Percentiles rank a stretch among this genome's conserved stretches.
These are phyloP conservation scores for Melanotus villosus DNA, from an alignment of 2,888 invertebrate genomes.

Conservation along the genomic window DNA sequence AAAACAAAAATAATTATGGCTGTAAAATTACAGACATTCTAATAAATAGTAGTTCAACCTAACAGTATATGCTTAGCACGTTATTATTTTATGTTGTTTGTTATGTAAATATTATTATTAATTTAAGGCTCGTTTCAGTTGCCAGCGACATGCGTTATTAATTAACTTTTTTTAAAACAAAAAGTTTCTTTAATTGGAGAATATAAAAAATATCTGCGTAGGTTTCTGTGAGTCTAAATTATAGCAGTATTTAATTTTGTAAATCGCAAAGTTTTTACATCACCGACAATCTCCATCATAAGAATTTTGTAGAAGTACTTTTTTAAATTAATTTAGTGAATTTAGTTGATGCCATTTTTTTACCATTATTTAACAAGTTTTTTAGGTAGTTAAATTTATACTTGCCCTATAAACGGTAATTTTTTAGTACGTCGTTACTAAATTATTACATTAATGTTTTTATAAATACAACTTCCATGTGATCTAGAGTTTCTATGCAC, in stretches of 20 bases:
- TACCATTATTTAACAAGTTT: not conserved
- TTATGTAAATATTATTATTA: too few species aligned
- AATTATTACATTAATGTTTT: not conserved
- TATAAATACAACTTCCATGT: slow-evolving; percentile 1
- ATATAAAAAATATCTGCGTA: too few species aligned
- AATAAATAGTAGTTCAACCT: too few species aligned
- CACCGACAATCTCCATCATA: not conserved
- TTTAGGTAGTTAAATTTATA: not conserved
- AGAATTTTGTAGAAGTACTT: not conserved
- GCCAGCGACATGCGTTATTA: too few species aligned
- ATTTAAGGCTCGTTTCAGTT: too few species aligned
- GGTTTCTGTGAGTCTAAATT: not conserved
- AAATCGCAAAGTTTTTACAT: not conserved
- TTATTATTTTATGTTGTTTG: too few species aligned
- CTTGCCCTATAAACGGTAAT: not conserved
- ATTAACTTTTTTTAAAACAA: too few species aligned
- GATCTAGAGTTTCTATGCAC: not conserved
- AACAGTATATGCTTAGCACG: too few species aligned
- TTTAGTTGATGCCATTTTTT: not conserved
- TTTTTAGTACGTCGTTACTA: not conserved
- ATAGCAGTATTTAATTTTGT: not conserved
- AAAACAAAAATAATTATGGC: too few species aligned
- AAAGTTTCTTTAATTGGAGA: too few species aligned
- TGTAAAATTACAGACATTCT: too few species aligned
- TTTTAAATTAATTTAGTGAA: slow-evolving; percentile 1